phyloP scores from a whole-genome alignment of 1,140 invertebrate genomes.

The Trichomalopsis sarcophagae region DNA sequence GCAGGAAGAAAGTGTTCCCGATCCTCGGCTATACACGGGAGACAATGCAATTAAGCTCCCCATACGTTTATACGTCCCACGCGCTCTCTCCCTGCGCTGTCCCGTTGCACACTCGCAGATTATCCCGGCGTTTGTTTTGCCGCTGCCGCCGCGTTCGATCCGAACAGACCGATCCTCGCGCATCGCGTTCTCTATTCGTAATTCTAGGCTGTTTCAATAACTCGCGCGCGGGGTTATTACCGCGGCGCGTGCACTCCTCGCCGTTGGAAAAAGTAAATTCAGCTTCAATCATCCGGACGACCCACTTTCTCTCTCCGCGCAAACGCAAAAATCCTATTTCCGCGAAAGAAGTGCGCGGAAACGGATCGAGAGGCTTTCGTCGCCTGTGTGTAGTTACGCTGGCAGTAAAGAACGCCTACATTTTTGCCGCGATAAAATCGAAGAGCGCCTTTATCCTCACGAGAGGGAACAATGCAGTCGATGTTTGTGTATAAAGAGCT shows the following conservation, averaged over 20 bases:
- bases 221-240: neutral
- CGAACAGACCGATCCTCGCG: neutral
- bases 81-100: neutral
- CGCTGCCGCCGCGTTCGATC: no score
- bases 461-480: slow-evolving; percentile 37
- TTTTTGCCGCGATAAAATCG: slow-evolving; percentile 47
- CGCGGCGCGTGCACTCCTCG: no score
- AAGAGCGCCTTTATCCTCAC: slow-evolving; percentile 26
- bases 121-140: no score
- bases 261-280: slow-evolving; percentile 1
- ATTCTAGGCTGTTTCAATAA: neutral
- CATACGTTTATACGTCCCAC: neutral
- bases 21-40: neutral
- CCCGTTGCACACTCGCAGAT: neutral
- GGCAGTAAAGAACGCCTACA: slow-evolving; percentile 40
- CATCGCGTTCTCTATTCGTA: neutral
- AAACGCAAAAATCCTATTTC: neutral
- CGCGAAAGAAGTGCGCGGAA: neutral
- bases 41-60: slow-evolving; percentile 41
- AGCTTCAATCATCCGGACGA: neutral
- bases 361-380: neutral
- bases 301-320: neutral
- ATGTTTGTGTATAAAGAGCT: slow-evolving; percentile 43
- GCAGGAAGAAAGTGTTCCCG: slow-evolving; percentile 24
- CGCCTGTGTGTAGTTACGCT: neutral